Evolutionary conservation across 2,797 vertebrate species (phyloP).

Genomic region (Lepidocolaptes lacrymiger): DNA sequence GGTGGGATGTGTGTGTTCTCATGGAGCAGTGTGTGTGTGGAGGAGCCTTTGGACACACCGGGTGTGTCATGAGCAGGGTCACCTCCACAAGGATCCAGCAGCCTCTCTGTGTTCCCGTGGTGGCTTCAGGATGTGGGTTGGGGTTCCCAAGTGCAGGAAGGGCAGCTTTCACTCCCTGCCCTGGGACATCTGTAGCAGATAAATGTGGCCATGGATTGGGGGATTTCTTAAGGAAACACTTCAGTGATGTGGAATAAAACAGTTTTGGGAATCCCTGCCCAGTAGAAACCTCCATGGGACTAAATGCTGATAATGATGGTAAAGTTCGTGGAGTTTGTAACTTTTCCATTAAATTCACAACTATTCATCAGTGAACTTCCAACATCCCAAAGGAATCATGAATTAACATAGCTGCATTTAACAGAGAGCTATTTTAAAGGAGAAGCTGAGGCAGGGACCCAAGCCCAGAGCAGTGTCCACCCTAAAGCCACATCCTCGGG

Average conservation of each 20-base stretch:
- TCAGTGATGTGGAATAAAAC: background rate
- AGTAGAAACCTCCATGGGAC: constrained; percentile 15
- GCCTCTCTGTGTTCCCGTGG: fast-evolving
- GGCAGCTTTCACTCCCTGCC: background rate
- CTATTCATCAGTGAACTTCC: background rate
- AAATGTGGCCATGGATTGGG: constrained; percentile 42
- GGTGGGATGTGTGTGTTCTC: fast-evolving
- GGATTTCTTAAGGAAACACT: background rate
- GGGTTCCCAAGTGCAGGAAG: background rate
- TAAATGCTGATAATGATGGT: constrained; percentile 18
- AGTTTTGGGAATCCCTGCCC: constrained; percentile 2
- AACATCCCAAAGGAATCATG: background rate
- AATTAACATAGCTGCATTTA: background rate
- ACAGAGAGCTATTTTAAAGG: constrained; percentile 11
- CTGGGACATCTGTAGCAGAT: background rate
- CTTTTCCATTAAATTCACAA: background rate
- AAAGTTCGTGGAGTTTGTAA: constrained; percentile 11
- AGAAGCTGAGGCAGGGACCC: background rate
- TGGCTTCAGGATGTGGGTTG: background rate
- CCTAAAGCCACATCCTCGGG: fast-evolving
- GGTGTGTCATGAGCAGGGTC: fast-evolving
- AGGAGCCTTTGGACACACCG: background rate
- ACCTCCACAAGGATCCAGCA: fast-evolving
- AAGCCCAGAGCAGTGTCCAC: fast-evolving
- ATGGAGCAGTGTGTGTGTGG: background rate